Evolutionary conservation across 2,888 invertebrate genomes (phyloP), one percentile per base, ranked within the genome.

Genomic region (Cyaniris semiargus): DNA sequence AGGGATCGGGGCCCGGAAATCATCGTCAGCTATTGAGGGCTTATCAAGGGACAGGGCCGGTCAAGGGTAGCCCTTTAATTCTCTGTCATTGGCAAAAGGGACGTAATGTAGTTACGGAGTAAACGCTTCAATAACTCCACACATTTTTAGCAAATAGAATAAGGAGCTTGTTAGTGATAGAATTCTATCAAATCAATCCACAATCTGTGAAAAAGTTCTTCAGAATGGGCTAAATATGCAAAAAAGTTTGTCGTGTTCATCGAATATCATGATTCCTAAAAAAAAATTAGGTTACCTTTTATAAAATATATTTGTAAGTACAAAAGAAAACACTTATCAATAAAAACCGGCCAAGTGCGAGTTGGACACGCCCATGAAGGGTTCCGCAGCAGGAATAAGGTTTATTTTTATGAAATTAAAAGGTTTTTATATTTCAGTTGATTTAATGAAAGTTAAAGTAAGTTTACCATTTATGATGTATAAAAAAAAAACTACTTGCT

Each of bases 31-130:
- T 82, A 83, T 85, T 84, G 84, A 85, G 85, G 87, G 89, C 86
- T 89, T 89, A 89, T 90, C 90, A 88, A 89, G 88, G 86, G 86
- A 85, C 85, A 88, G 87, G 89, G 88, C 88, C 86, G 77, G 76
- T 75, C 79, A 58, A 76, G 78, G 76, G 86, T 87, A 87, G 86
- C 88, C 87, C 87, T 84, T 82, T 81, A 83, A 80, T 77, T 80
- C 74, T 27, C 74, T 75, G 78, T 78, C 81, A 72, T 72, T 72
- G 77, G 66, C 76, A 70, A 76, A 77, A 58, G 74, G 58, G 70
- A 76, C 71, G 53, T 76, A 76, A 76, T 75, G 53, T 70, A 76
- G 21, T 78, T 78, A 74, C 53, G 6, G 70, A 53, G 27, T 74
- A 74, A 74, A 74, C 53, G 74, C 48, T 74, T 27, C 48, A 18